These are phyloP conservation scores for Leptopterna dolabrata DNA, from an alignment of 2,888 invertebrate species.

Conservation along the genomic window DNA sequence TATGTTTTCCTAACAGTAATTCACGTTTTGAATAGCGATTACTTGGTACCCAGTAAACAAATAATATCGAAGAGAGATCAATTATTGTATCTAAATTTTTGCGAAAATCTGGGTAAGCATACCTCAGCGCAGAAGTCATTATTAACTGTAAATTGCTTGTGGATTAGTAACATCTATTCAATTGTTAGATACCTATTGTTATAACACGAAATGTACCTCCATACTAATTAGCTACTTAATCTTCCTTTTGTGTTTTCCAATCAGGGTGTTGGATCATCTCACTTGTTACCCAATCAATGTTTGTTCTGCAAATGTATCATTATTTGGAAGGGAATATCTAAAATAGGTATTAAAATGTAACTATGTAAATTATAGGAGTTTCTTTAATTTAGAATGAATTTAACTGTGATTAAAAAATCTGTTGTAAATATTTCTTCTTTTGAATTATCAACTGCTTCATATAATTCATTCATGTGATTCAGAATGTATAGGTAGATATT, in stretches of 20 bases:
- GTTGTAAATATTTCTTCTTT: neutral
- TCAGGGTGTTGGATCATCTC: neutral
- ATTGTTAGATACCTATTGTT: neutral
- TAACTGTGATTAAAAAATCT: neutral
- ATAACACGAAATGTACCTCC: neutral
- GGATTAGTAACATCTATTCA: neutral
- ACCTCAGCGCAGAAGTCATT: neutral
- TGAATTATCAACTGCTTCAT: neutral
- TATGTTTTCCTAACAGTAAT: too few species aligned
- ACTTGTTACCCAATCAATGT: constrained; percentile 1
- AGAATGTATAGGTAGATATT: neutral
- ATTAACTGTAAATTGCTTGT: neutral
- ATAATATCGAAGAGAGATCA: too few species aligned
- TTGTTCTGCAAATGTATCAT: neutral
- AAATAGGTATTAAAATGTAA: neutral
- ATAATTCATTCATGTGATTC: neutral
- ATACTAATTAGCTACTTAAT: neutral
- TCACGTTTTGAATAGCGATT: too few species aligned
- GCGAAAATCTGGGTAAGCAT: too few species aligned
- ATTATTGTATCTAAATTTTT: too few species aligned
- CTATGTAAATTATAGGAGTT: neutral
- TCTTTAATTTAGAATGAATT: neutral
- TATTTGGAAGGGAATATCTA: neutral
- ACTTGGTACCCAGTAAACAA: too few species aligned
- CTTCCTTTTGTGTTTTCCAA: neutral